A percentile compares a stretch with the other conserved stretches of the same genome.
Evolutionary conservation across 2,797 vertebrate species (phyloP).

Genomic region (Phrynocephalus guinanensis): DNA sequence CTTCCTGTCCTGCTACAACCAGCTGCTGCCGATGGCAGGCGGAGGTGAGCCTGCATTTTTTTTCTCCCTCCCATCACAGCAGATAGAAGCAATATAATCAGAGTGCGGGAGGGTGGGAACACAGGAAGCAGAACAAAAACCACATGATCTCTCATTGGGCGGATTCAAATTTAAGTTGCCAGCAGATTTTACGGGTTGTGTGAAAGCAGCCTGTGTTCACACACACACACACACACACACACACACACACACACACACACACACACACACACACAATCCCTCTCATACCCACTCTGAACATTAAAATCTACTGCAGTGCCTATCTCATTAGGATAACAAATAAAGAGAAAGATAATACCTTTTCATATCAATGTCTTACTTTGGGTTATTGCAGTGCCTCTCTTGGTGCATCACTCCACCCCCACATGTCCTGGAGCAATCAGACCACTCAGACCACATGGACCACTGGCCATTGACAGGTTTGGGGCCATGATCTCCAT

Average conservation of each 20-base stretch:
- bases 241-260: no score
- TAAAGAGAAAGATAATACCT: slow-evolving; percentile 27
- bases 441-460: slow-evolving; percentile 90
- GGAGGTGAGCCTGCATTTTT: no score
- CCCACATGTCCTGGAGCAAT: slow-evolving; percentile 93
- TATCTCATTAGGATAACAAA: background rate
- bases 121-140: background rate
- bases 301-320: rapidly evolving
- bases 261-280: no score
- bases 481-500: slow-evolving; percentile 90
- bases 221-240: background rate
- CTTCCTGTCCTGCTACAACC: no score
- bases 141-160: no score
- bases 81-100: no score
- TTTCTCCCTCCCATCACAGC: no score
- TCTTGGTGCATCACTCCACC: slow-evolving; percentile 90
- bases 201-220: no score
- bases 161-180: no score
- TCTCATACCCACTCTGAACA: no score
- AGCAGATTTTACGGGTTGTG: no score
- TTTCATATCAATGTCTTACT: slow-evolving; percentile 80
- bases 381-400: slow-evolving; percentile 92
- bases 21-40: no score
- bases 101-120: background rate
- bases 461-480: slow-evolving; percentile 95